Evolutionary conservation across 2,113 vertebrate genomes (phyloP), one percentile per base, ranked within the genome.

Genomic region (Scalopus aquaticus): DNA sequence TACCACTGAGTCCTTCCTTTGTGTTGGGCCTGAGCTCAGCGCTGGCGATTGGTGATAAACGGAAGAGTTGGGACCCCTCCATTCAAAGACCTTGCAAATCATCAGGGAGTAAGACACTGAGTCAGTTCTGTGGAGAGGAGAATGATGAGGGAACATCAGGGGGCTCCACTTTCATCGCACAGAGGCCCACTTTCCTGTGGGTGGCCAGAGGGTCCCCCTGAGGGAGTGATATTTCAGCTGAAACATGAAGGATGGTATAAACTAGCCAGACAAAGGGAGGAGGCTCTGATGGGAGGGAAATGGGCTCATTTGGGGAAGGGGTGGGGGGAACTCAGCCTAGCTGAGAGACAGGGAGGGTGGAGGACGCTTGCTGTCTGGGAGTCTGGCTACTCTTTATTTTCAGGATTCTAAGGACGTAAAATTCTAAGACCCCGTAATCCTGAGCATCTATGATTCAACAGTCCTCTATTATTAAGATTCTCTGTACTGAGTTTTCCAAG

Each of bases 401-500:
- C 54, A 35, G 19, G 19, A 70, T 83, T 93, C 64, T 46, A 72
- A 73, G 81, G 91, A 88, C 0, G n/a, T 6, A 28, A 80, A 86
- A 85, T 67, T 81, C 35, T 76, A 54, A 76, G 74, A 32, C 37
- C 35, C 22, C 10, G 0, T 49, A 13, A 70, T 77, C 89, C 86
- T 93, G 35, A 62, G 56, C 42, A 87, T 85, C 76, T 49, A 0
- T 76, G 92, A 83, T n/a, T 49, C 86, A 74, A 39, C 28, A 13
- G 15, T 15, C 78, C 32, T 77, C 64, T 69, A 3, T 58, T 58
- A 65, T 82, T 82, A 85, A 70, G 64, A 83, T 88, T 95, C 89
- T 86, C 73, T 16, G 83, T 78, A 88, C 80, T 65, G 19, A 28
- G 39, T 46, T 89, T 85, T 49, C 88, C 35, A 16, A 39, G 46